A percentile compares a stretch with the other conserved stretches of the same genome.
Evolutionary conservation across 2,888 invertebrate genomes (phyloP).

Genomic region (Drosophila barbarae): DNA sequence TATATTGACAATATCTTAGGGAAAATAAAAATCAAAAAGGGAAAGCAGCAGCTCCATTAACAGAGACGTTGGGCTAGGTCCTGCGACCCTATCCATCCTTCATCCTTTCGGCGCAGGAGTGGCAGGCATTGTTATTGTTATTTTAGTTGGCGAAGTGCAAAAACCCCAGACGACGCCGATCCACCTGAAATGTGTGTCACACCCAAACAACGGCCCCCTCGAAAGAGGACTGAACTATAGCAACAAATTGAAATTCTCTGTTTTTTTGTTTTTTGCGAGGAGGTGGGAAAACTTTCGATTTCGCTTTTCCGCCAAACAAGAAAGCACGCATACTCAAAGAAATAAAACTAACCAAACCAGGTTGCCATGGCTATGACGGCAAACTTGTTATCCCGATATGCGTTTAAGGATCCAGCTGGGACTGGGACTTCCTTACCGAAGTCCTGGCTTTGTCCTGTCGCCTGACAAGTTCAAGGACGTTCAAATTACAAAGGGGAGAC

Average conservation of each 20-base stretch:
- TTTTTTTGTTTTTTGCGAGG: neutral
- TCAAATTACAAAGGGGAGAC: conserved; percentile 31
- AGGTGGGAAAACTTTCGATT: conserved; percentile 39
- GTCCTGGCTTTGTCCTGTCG: conserved; percentile 15
- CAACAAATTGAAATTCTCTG: conserved; percentile 28
- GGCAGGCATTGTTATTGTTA: conserved; percentile 32
- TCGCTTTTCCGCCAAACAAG: conserved; percentile 20
- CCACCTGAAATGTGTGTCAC: conserved; percentile 62
- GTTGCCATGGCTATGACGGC: conserved; percentile 60
- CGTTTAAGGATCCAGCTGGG: conserved; percentile 29
- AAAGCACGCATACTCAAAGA: conserved; percentile 53
- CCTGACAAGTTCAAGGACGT: conserved; percentile 76
- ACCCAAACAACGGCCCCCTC: conserved; percentile 47
- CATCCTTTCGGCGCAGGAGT: conserved; percentile 25
- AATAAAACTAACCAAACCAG: neutral
- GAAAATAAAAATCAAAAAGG: conserved; percentile 32
- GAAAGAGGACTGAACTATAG: conserved; percentile 28
- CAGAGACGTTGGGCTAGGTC: conserved; percentile 49
- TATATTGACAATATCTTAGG: conserved; percentile 23
- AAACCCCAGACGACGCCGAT: conserved; percentile 40
- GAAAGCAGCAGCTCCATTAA: conserved; percentile 29
- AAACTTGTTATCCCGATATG: conserved; percentile 64
- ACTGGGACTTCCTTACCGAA: conserved; percentile 18
- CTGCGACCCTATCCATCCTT: conserved; percentile 7
- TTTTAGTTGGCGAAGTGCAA: conserved; percentile 41